Base-by-base conservation (phyloP, 2,797 vertebrate species). In the Uromys caudimaculatus region DNA sequence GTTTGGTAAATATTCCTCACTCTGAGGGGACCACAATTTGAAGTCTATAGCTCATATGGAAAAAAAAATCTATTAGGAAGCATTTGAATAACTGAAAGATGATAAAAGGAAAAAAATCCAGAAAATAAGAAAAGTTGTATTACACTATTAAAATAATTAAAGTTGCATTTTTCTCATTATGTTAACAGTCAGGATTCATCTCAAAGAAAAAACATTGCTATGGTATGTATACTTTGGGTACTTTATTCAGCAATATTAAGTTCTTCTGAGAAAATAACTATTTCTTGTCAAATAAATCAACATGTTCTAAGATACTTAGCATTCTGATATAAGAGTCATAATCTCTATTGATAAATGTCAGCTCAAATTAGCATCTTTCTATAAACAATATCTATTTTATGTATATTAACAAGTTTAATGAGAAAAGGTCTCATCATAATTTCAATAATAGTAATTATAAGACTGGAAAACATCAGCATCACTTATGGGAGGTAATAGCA, bases 21-120 rank as follows among this genome's bases (percentile, higher is more conserved):
- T 90, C 11, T 86, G 58, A 71, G 62, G 24, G 24, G 3, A 96
- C 35, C 32, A 58, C 14, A 93, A 71, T 12, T 56, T 92, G 85
- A 13, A 9, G 54, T 92, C 83, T 77, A 27, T 38, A 77, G 54
- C 6, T 94, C 35, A 95, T 19, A 6, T 3, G 75, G 41, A 91
- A 96, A 97, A 44, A 44, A 96, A 79, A 91, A 81, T 81, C 38
- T 95, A 77, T 95, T 88, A 94, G 23, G 81, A 96, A 93, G 21
- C 38, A 86, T 76, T 89, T 96, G 84, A 91, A 32, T 32, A 95
- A 97, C 82, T 4, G 41, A 50, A 93, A 67, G 2, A 56, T 67
- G 44, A 0, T 89, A 21, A 75, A 95, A 64, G 11, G 56, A 75
- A 76, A 73, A 50, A 24, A 0, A 14, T 75, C 35, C 16, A 83